Evolutionary conservation across 2,113 vertebrate genomes (phyloP).

Genomic region (Panurus biarmicus): DNA sequence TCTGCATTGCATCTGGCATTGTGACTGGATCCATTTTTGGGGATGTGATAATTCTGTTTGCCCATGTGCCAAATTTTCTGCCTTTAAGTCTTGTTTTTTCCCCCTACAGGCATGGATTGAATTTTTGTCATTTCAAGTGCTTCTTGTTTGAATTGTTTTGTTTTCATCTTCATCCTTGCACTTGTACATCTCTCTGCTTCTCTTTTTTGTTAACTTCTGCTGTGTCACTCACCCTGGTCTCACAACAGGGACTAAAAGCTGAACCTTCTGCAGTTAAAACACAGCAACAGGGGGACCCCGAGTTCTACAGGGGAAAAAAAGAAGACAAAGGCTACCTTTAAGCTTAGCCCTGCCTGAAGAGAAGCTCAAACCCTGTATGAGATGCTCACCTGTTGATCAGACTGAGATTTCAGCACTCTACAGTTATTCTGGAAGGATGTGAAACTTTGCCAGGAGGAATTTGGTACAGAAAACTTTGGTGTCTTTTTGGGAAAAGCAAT

Average conservation of each 20-base stretch:
- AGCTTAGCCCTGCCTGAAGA: neutral
- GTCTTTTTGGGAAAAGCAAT: neutral
- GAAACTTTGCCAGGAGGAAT: neutral
- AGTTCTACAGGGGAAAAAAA: neutral
- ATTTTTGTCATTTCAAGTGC: neutral
- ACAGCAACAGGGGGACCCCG: fast-evolving
- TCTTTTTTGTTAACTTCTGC: neutral
- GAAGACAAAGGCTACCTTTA: neutral
- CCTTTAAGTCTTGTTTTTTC: neutral
- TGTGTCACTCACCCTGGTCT: neutral
- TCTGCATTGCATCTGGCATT: neutral
- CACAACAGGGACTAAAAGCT: neutral
- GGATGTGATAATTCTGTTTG: neutral
- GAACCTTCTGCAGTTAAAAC: neutral
- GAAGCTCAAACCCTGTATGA: neutral
- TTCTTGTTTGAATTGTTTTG: neutral
- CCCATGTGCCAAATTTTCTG: neutral
- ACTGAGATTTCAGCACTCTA: neutral
- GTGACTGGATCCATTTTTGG: neutral
- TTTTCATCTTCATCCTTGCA: neutral
- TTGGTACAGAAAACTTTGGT: neutral
- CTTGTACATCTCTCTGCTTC: neutral
- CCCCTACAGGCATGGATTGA: neutral
- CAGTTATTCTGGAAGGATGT: neutral
- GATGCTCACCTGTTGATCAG: neutral